A percentile compares a stretch with the other conserved stretches of the same genome.
Evolutionary conservation across 2,888 invertebrate genomes (phyloP).

Genomic region (Norana najaformis): DNA sequence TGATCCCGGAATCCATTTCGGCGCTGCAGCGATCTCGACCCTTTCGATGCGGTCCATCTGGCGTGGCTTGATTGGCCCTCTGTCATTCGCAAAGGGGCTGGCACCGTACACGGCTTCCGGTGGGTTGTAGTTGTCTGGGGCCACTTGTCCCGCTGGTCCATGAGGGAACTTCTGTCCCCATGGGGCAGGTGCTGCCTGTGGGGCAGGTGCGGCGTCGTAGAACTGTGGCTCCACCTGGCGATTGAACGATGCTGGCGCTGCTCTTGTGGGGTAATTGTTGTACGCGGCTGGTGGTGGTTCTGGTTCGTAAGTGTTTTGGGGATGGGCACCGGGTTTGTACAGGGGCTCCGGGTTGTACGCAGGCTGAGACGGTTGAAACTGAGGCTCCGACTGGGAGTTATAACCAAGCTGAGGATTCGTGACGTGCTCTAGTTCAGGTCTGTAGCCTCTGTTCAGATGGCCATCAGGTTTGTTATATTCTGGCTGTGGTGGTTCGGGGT

Average conservation of each 20-base stretch:
- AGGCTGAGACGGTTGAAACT: neutral
- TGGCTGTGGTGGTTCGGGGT: neutral
- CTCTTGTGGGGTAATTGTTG: neutral
- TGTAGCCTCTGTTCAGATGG: neutral
- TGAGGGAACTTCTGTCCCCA: neutral
- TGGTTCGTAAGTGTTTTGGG: neutral
- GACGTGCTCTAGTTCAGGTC: neutral
- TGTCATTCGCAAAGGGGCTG: neutral
- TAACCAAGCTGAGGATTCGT: neutral
- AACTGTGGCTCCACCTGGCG: neutral
- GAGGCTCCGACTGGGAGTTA: neutral
- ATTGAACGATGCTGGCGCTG: neutral
- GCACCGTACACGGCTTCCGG: neutral
- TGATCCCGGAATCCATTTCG: neutral
- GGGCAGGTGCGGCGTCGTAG: neutral
- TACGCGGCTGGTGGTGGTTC: neutral
- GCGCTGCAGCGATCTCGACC: neutral
- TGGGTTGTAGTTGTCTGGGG: neutral
- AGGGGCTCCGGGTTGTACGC: neutral
- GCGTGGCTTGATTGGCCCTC: neutral
- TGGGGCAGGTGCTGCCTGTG: neutral
- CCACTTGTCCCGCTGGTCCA: neutral
- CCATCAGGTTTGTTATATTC: neutral
- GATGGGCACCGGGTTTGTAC: neutral
- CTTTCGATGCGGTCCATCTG: constrained; percentile 9